Conservation (phyloP, 2,113 vertebrate species). For the Gallinago undulata region DNA sequence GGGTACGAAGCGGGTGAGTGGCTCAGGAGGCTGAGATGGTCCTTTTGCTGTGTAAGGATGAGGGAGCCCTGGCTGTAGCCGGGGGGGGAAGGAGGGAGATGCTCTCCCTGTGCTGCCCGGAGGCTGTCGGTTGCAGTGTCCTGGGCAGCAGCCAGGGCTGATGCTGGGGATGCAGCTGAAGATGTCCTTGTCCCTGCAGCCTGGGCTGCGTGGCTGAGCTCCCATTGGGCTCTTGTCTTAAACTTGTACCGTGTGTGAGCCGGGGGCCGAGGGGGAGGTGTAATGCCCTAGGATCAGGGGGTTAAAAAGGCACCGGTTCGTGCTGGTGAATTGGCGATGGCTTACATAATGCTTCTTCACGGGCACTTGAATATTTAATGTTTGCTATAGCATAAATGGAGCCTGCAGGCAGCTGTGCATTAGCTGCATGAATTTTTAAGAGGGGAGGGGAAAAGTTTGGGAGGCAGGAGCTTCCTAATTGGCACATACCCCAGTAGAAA, state of each 20-base stretch:
- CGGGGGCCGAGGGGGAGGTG: neutral
- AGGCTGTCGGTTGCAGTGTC: rapidly evolving
- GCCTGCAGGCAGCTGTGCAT: conserved; percentile 7
- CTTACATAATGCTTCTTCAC: neutral
- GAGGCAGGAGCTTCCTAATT: conserved; percentile 58
- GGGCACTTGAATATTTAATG: conserved; percentile 38
- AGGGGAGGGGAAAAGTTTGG: neutral
- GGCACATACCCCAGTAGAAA: conserved; percentile 68
- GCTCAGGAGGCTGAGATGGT: neutral
- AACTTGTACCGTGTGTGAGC: rapidly evolving
- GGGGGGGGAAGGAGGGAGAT: neutral
- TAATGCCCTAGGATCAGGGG: neutral
- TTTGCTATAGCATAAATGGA: conserved; percentile 32
- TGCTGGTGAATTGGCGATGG: neutral
- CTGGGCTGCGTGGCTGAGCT: neutral
- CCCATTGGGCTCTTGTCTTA: neutral
- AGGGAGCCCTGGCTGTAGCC: neutral
- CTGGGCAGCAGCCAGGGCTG: neutral
- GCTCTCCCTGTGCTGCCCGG: neutral
- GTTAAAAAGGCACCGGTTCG: neutral
- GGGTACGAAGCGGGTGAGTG: neutral
- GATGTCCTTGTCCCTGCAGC: rapidly evolving
- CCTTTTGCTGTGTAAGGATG: neutral
- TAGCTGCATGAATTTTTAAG: conserved; percentile 23
- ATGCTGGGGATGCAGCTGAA: neutral